phyloP scores from a whole-genome alignment of 2,888 invertebrate genomes.

The Chloroclysta siterata region DNA sequence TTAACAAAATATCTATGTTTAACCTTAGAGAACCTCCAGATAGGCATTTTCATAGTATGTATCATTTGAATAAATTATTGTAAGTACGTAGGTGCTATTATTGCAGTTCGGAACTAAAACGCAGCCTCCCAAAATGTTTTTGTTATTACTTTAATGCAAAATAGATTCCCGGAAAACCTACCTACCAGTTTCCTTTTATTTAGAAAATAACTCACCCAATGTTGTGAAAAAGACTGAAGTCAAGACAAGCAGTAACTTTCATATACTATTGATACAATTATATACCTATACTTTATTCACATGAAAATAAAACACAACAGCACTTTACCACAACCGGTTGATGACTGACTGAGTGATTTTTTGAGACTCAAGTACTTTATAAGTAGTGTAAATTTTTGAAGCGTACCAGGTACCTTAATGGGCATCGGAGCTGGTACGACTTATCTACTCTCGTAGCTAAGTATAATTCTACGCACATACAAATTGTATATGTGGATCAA shows the following conservation, averaged over 20 bases:
- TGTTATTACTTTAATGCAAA: no score
- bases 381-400: neutral
- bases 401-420: no score
- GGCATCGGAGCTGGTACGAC: no score
- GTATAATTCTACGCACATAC: no score
- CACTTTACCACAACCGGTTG: conserved; percentile 15
- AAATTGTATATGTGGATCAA: no score
- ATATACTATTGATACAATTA: neutral
- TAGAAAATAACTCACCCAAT: neutral
- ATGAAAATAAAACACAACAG: conserved; percentile 15
- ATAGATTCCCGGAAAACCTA: no score
- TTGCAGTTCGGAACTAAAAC: no score
- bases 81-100: no score
- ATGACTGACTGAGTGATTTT: conserved; percentile 24
- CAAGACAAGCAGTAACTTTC: neutral
- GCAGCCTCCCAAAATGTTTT: no score
- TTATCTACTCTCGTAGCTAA: no score
- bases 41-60: neutral
- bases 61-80: no score
- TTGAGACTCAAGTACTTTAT: conserved; percentile 1
- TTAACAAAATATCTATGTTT: neutral
- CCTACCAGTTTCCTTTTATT: neutral
- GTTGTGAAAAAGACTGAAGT: neutral
- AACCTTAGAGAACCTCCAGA: neutral
- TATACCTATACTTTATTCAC: neutral